These are phyloP conservation scores for Aythya baeri DNA, from an alignment of 2,113 vertebrate species.

Conservation along the genomic window DNA sequence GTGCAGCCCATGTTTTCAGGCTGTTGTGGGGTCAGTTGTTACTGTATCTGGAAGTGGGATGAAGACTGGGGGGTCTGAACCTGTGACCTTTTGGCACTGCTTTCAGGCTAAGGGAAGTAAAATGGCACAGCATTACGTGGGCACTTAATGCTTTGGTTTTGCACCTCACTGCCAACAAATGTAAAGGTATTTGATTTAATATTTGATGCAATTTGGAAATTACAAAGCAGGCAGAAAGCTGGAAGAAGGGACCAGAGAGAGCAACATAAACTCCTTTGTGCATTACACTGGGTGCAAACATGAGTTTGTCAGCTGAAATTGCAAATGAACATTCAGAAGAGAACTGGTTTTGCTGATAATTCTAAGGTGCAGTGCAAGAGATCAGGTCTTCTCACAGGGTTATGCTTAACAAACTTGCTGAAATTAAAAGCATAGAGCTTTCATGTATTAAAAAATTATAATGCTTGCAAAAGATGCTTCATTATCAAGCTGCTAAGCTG, in stretches of 20 bases:
- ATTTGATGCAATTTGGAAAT: background rate
- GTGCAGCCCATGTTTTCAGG: background rate
- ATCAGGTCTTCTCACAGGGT: background rate
- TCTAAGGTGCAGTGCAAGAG: background rate
- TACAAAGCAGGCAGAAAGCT: background rate
- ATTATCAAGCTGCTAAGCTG: background rate
- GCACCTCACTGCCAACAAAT: background rate
- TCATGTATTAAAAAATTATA: background rate
- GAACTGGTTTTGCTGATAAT: background rate
- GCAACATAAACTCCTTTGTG: background rate
- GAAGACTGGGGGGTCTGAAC: background rate
- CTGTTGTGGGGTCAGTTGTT: rapidly evolving
- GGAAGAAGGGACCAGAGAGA: background rate
- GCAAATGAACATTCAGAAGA: background rate
- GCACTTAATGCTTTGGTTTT: background rate
- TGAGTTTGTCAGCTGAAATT: background rate
- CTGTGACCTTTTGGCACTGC: rapidly evolving
- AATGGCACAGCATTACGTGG: background rate
- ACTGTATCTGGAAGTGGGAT: background rate
- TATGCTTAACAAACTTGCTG: background rate
- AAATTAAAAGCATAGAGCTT: background rate
- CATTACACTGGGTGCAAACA: background rate
- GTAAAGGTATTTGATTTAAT: background rate
- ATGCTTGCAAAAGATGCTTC: background rate
- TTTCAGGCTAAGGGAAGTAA: background rate